A percentile compares a stretch with the other conserved stretches of the same genome.
Evolutionary conservation across 2,888 invertebrate species (phyloP).

Genomic region (Frankliniella intonsa): DNA sequence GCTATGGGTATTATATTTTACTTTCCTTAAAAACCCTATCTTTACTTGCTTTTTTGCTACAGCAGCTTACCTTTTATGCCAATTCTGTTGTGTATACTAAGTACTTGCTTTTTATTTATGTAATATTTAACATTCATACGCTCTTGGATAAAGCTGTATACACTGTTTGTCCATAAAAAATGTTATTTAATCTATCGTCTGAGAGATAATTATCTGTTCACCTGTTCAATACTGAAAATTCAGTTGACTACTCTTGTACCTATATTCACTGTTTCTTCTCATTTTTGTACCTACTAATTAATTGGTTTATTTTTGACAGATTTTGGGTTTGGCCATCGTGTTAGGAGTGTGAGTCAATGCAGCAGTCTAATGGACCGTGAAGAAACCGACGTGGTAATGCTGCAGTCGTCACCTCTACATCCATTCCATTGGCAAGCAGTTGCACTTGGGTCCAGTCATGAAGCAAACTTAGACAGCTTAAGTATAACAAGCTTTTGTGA

Average conservation of each 20-base stretch:
- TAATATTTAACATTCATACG: neutral
- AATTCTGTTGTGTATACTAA: neutral
- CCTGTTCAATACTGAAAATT: neutral
- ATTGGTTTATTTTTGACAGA: conserved; percentile 23
- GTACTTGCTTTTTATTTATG: neutral
- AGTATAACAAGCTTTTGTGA: neutral
- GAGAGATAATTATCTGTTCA: too few relatives aligned
- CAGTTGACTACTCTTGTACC: neutral
- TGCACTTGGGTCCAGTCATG: neutral
- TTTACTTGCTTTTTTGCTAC: neutral
- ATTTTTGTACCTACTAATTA: neutral
- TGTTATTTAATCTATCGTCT: neutral
- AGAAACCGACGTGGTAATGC: conserved; percentile 54
- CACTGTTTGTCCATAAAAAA: neutral
- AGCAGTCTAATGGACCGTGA: conserved; percentile 41
- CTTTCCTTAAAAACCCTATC: neutral
- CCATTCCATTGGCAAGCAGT: conserved; percentile 51
- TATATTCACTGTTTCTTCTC: neutral
- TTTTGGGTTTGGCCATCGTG: conserved; percentile 42
- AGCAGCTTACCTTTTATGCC: neutral
- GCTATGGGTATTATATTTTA: neutral
- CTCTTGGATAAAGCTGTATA: too few relatives aligned
- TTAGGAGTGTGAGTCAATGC: conserved; percentile 44
- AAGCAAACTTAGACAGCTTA: conserved; percentile 2
- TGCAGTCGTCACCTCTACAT: conserved; percentile 52